phyloP scores from a whole-genome alignment of 2,888 invertebrate genomes.

The Caenorhabditis afra region DNA sequence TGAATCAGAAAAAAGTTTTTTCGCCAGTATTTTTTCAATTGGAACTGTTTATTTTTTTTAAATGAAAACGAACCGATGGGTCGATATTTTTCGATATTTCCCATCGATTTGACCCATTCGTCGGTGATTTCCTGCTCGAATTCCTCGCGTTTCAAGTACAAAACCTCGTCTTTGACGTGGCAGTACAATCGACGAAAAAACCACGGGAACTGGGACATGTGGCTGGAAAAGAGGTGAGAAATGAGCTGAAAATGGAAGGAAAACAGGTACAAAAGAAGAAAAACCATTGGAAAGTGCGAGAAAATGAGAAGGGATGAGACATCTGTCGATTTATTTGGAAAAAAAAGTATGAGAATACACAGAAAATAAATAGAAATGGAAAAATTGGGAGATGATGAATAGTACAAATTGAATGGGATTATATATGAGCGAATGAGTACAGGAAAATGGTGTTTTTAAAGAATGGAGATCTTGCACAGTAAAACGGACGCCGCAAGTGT shows the following conservation, averaged over 20 bases:
- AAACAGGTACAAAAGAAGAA: background rate
- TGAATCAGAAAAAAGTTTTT: constrained; percentile 2
- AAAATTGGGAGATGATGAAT: background rate
- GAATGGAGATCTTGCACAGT: too few relatives aligned
- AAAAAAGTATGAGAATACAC: constrained; percentile 17
- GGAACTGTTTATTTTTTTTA: too few relatives aligned
- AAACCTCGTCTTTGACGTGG: constrained; percentile 53
- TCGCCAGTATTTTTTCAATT: too few relatives aligned
- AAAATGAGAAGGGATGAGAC: background rate
- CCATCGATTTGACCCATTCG: constrained; percentile 34
- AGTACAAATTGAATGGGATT: background rate
- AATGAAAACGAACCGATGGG: constrained; percentile 11
- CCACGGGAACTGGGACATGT: background rate
- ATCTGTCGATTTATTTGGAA: constrained; percentile 16
- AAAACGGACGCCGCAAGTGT: background rate
- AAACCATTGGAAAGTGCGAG: constrained; percentile 8
- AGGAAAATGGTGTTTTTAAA: constrained; percentile 2
- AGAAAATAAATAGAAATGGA: constrained; percentile 23
- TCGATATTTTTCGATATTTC: constrained; percentile 37
- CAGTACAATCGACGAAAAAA: constrained; percentile 23
- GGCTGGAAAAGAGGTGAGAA: too few relatives aligned
- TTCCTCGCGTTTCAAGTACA: constrained; percentile 49
- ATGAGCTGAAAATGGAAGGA: background rate
- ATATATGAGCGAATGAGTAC: constrained; percentile 9
- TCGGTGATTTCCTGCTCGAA: constrained; percentile 49